phyloP scores from a whole-genome alignment of 92 coral and sea anemone species.

The Actinostola sp. region DNA sequence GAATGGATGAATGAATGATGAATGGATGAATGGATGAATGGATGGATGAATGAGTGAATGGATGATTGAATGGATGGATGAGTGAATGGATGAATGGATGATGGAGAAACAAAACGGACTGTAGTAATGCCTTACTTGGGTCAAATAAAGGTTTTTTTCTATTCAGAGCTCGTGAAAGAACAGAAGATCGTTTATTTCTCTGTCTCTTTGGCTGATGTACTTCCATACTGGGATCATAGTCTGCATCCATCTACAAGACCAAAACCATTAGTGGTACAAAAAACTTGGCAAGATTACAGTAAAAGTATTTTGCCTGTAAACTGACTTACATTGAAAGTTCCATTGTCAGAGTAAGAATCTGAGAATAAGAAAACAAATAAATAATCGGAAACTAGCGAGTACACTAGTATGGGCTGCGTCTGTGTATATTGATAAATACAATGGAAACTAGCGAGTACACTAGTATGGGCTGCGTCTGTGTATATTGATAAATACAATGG shows the following conservation, averaged over 20 bases:
- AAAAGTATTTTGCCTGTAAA: too few relatives aligned
- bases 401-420: too few relatives aligned
- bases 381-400: background rate
- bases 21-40: too few relatives aligned
- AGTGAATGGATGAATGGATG: too few relatives aligned
- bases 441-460: too few relatives aligned
- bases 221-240: slow-evolving; percentile 62
- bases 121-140: slow-evolving; percentile 64
- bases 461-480: too few relatives aligned
- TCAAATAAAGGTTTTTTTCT: slow-evolving; percentile 77
- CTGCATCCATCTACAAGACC: slow-evolving; percentile 90
- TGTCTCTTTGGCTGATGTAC: slow-evolving; percentile 23
- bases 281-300: too few relatives aligned
- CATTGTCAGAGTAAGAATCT: slow-evolving; percentile 84
- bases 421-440: too few relatives aligned
- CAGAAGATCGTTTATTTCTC: slow-evolving; percentile 57
- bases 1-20: too few relatives aligned
- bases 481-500: too few relatives aligned
- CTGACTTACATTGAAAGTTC: slow-evolving; percentile 85
- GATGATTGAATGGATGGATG: too few relatives aligned
- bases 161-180: slow-evolving; percentile 69
- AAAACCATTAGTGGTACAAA: background rate
- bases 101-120: background rate
- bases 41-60: too few relatives aligned
- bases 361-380: slow-evolving; percentile 8